These are phyloP conservation scores for Microtus oregoni DNA, from an alignment of 2,113 vertebrate genomes.

Conservation along the genomic window DNA sequence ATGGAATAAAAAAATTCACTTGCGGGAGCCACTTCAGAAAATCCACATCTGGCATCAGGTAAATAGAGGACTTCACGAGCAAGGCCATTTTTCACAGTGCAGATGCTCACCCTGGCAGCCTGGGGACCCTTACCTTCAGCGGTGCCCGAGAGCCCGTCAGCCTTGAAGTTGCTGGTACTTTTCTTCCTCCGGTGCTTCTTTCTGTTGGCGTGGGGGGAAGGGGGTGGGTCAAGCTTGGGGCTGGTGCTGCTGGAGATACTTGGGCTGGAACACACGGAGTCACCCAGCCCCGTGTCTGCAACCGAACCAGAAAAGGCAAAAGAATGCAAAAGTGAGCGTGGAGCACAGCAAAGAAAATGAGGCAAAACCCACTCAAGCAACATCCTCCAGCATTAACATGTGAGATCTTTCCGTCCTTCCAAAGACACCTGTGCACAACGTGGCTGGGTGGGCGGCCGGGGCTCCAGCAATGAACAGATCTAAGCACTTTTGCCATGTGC, in stretches of 20 bases:
- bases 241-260: constrained; percentile 97
- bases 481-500: accelerated
- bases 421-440: accelerated
- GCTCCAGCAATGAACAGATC: accelerated
- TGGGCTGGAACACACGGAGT: constrained; percentile 96
- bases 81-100: background rate
- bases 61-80: background rate
- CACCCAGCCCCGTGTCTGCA: constrained; percentile 94
- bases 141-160: constrained; percentile 94
- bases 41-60: accelerated
- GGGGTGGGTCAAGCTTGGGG: constrained; percentile 97
- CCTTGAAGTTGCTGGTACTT: constrained; percentile 98
- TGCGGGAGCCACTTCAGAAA: background rate
- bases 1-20: background rate
- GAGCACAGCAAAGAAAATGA: background rate
- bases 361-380: background rate
- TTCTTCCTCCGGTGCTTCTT: constrained; percentile 99
- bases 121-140: constrained; percentile 92
- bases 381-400: accelerated
- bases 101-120: background rate
- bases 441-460: accelerated
- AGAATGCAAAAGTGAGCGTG: constrained; percentile 13
- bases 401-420: background rate
- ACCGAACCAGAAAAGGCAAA: constrained; percentile 41
- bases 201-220: constrained; percentile 98